phyloP scores from a whole-genome alignment of 2,797 vertebrate genomes.

The Tangara arthus region DNA sequence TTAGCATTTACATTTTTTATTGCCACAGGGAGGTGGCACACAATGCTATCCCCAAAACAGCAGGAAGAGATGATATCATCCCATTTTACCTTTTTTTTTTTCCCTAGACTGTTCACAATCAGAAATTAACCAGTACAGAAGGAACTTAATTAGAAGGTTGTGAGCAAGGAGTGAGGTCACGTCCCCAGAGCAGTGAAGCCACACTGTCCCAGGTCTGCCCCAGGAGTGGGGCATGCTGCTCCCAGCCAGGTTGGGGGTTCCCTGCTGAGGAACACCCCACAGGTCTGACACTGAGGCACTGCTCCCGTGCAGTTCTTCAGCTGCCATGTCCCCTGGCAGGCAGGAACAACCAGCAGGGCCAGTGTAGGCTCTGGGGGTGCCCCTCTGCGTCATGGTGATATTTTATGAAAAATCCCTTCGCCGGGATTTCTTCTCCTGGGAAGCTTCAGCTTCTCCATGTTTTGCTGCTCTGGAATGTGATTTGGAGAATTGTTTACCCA shows the following conservation, averaged over 20 bases:
- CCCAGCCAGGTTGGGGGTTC: rapidly evolving
- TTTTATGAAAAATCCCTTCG: no score
- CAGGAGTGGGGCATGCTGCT: not conserved
- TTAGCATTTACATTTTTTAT: constrained; percentile 26
- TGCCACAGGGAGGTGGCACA: constrained; percentile 19
- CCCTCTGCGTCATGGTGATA: no score
- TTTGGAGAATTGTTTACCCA: no score
- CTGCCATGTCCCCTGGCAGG: not conserved
- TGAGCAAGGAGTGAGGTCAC: not conserved
- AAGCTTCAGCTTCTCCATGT: no score
- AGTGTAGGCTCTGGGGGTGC: no score
- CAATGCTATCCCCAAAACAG: constrained; percentile 27
- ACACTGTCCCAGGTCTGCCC: not conserved
- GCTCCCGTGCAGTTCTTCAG: not conserved
- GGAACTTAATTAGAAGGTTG: not conserved
- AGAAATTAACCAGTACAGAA: not conserved
- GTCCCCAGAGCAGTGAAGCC: not conserved
- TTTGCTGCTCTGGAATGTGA: no score
- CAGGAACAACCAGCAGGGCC: no score
- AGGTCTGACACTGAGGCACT: not conserved
- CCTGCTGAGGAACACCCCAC: rapidly evolving
- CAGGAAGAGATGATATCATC: constrained; percentile 37
- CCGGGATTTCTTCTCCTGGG: no score
- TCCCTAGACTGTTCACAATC: not conserved
- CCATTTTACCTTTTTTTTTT: not conserved